Evolutionary conservation across 2,888 invertebrate species (phyloP), one percentile per base, ranked within the genome.

Genomic region (Euplagia quadripunctaria): DNA sequence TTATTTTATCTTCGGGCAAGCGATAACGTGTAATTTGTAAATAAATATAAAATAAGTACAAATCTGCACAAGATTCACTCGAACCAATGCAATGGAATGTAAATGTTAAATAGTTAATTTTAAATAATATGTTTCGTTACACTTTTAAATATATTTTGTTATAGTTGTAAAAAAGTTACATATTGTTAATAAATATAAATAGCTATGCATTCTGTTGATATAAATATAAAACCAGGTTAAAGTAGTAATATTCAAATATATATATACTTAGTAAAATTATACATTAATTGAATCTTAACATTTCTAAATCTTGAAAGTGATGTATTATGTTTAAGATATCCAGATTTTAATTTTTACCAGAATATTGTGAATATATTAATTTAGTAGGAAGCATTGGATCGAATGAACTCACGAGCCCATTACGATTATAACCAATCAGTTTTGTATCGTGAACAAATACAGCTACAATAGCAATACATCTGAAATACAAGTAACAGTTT

Each of bases 1-100:
- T 82, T 77, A 72, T 74, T 82, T 83, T 76, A 84, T 85, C 84
- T 85, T 84, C 85, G 84, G 84, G 85, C 85, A 79, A 82, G 67
- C 79, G 84, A 77, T 83, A 82, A 79, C 67, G 71, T 76, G 71
- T 85, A 79, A 79, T 43, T 71, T 84, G 84, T 84, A 84, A 78
- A 84, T 85, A 85, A 78, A 82, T 76, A 67, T 79, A 77, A 79
- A 68, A 12, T 84, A 82, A 82, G 84, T 82, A 85, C 80, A 84
- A 82, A 77, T 74, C 64, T 76, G 81, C 83, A 82, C 80, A 80
- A 78, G 78, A 64, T 85, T 85, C 85, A 83, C 80, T 85, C 84
- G 84, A 84, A 68, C 85, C 85, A 82, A 85, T 84, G 84, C 82
- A 73, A 61, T 70, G 66, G 67, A n/a, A 69, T 49, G 52, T 65